Percentiles rank a stretch among this genome's conserved stretches.
These are phyloP conservation scores for Mormyrops boulengeri DNA, from an alignment of 2,797 vertebrate genomes.

Conservation along the genomic window DNA sequence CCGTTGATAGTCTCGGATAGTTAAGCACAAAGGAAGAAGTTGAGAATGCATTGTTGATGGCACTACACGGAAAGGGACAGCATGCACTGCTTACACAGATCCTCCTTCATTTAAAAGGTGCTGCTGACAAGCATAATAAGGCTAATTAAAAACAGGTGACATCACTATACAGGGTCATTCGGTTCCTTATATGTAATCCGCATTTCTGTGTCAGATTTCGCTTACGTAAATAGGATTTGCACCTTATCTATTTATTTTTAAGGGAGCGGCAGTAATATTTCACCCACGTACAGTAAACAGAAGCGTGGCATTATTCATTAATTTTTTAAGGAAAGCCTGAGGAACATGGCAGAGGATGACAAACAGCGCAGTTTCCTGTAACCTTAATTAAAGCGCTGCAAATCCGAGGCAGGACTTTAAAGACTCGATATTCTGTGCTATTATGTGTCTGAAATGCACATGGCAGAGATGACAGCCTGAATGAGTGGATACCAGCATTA, in stretches of 20 bases:
- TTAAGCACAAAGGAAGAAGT: background rate
- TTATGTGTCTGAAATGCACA: background rate
- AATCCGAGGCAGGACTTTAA: background rate
- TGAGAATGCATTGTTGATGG: background rate
- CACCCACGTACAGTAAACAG: background rate
- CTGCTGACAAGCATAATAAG: background rate
- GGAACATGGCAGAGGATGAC: background rate
- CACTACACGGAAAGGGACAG: background rate
- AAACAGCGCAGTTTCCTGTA: background rate
- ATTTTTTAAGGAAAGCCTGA: background rate
- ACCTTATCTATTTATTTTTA: background rate
- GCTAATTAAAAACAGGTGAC: background rate
- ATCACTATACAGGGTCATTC: background rate
- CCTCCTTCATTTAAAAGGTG: background rate
- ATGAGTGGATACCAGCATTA: background rate
- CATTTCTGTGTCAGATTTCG: background rate
- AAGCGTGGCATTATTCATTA: background rate
- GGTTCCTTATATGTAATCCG: background rate
- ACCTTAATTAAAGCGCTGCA: background rate
- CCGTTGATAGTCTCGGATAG: background rate
- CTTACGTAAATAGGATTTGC: background rate
- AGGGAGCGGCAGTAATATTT: background rate
- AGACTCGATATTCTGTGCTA: background rate
- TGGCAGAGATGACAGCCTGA: background rate
- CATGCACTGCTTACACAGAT: background rate